A percentile compares a stretch with the other conserved stretches of the same genome.
Evolutionary conservation across 92 coral and sea anemone species (phyloP).

Genomic region (Plumapathes pennacea): DNA sequence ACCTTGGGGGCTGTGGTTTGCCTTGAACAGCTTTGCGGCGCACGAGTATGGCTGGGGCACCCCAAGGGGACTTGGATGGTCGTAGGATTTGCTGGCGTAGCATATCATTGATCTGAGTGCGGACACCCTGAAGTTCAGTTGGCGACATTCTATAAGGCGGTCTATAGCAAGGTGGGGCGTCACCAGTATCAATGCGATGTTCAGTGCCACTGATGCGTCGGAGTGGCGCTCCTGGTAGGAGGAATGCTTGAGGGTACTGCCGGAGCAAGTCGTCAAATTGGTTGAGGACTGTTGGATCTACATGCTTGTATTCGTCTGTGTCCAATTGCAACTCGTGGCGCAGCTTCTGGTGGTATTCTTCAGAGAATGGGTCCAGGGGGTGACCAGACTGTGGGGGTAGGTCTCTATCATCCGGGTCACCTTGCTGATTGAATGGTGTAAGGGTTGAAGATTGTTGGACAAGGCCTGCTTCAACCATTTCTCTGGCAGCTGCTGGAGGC

Average conservation of each 20-base stretch:
- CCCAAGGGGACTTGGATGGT: slow-evolving; percentile 40
- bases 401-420: slow-evolving; percentile 14
- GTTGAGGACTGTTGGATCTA: slow-evolving; percentile 5
- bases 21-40: slow-evolving; percentile 10
- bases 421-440: slow-evolving; percentile 6
- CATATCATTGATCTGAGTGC: slow-evolving; percentile 26
- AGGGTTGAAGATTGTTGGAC: slow-evolving; percentile 1
- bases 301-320: slow-evolving; percentile 6
- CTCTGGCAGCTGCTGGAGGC: slow-evolving; percentile 5
- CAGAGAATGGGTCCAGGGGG: slow-evolving; percentile 34
- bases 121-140: slow-evolving; percentile 26
- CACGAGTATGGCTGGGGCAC: slow-evolving; percentile 19
- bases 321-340: slow-evolving; percentile 24
- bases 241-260: slow-evolving; percentile 23
- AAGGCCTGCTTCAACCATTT: slow-evolving; percentile 10
- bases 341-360: slow-evolving; percentile 15
- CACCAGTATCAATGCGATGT: slow-evolving; percentile 28
- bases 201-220: slow-evolving; percentile 31
- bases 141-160: slow-evolving; percentile 49
- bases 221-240: slow-evolving; percentile 20
- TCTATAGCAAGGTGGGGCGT: slow-evolving; percentile 38
- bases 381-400: slow-evolving; percentile 15
- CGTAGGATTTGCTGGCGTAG: slow-evolving; percentile 16
- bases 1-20: slow-evolving; percentile 7
- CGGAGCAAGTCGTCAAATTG: neutral